A percentile compares a stretch with the other conserved stretches of the same genome.
Evolutionary conservation across 2,113 vertebrate species (phyloP).

Genomic region (Anguilla japonica): DNA sequence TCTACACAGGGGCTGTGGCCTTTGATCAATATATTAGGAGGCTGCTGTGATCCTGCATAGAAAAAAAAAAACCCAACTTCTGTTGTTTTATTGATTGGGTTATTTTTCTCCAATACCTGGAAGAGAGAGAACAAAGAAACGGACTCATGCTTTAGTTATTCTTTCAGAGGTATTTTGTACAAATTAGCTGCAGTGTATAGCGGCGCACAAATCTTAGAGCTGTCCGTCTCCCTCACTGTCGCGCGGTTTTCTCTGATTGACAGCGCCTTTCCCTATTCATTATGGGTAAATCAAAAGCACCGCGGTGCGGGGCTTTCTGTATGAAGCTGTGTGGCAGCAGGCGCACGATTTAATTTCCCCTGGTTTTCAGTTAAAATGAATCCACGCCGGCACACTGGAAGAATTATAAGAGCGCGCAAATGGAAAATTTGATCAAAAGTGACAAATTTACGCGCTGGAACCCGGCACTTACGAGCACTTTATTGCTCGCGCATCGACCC

Average conservation of each 20-base stretch:
- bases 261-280: neutral
- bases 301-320: neutral
- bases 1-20: neutral
- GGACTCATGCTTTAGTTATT: neutral
- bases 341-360: neutral
- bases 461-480: neutral
- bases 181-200: neutral
- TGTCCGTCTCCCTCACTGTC: neutral
- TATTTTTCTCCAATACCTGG: neutral
- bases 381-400: neutral
- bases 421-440: neutral
- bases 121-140: neutral
- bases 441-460: neutral
- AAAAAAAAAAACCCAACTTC: neutral
- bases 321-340: neutral
- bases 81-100: constrained; percentile 14
- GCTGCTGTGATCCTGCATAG: constrained; percentile 9
- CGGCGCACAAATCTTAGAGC: neutral
- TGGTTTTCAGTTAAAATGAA: neutral
- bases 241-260: neutral
- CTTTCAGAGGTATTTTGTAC: neutral
- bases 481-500: neutral
- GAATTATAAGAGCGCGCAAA: neutral
- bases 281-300: neutral
- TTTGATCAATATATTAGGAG: neutral